Percentiles rank a stretch among this genome's conserved stretches.
Evolutionary conservation across 2,888 invertebrate species (phyloP).

Genomic region (Lepidochitona cinerea): DNA sequence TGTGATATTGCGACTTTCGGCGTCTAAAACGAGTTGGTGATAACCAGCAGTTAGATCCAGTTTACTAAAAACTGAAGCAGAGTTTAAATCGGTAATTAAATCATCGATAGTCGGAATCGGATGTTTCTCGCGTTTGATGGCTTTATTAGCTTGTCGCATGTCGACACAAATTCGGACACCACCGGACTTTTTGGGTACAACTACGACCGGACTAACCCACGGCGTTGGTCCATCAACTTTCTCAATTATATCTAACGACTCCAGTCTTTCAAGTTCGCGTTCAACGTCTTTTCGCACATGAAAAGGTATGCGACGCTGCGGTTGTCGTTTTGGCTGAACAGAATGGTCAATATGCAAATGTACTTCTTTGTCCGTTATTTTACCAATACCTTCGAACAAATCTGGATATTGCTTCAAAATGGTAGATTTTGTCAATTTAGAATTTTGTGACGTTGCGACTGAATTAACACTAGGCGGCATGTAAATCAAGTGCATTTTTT

Average conservation of each 20-base stretch:
- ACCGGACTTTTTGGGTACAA: conserved; percentile 34
- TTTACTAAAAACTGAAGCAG: conserved; percentile 35
- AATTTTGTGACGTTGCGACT: too few relatives aligned
- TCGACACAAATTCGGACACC: conserved; percentile 44
- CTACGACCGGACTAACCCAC: conserved; percentile 21
- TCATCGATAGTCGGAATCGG: conserved; percentile 40
- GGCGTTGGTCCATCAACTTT: conserved; percentile 38
- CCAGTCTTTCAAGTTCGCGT: conserved; percentile 22
- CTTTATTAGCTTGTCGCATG: conserved; percentile 42
- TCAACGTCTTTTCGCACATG: conserved; percentile 21
- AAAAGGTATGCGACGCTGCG: conserved; percentile 26
- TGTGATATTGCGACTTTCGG: conserved; percentile 43
- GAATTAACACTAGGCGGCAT: too few relatives aligned
- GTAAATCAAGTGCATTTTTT: not conserved
- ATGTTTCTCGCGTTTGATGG: conserved; percentile 38
- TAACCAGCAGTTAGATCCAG: conserved; percentile 39
- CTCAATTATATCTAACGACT: conserved; percentile 26
- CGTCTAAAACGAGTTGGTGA: conserved; percentile 38
- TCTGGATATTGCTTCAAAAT: not conserved
- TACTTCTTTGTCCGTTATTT: conserved; percentile 21
- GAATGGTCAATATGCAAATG: conserved; percentile 25
- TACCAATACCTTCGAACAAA: conserved; percentile 19
- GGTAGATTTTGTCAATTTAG: too few relatives aligned
- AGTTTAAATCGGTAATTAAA: conserved; percentile 37
- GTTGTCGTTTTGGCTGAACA: conserved; percentile 25